These are phyloP conservation scores for Sylvia atricapilla DNA, from an alignment of 2,113 vertebrate species.

Conservation along the genomic window DNA sequence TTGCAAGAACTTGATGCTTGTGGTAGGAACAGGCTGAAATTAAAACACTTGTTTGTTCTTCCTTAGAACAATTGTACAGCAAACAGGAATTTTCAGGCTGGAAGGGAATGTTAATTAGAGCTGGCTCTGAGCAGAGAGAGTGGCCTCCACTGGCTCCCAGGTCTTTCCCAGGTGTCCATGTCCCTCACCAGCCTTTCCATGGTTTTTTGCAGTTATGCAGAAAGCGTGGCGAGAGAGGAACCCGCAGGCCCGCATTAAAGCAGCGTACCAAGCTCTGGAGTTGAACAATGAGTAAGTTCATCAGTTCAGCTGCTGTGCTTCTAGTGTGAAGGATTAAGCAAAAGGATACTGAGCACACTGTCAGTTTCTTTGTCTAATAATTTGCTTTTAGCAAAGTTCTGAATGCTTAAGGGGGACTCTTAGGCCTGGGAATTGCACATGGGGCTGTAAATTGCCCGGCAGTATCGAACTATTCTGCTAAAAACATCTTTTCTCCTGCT, in stretches of 20 bases:
- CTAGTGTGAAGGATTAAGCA: background rate
- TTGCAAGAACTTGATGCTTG: background rate
- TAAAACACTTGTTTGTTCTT: background rate
- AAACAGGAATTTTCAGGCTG: background rate
- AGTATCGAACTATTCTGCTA: background rate
- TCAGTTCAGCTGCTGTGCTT: background rate
- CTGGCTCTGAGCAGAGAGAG: background rate
- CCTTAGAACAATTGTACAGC: rapidly evolving
- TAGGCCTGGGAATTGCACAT: background rate
- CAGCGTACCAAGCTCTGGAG: slow-evolving; percentile 94
- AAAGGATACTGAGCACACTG: background rate
- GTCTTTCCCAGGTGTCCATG: background rate
- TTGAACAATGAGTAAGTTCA: slow-evolving; percentile 94
- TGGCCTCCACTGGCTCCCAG: background rate
- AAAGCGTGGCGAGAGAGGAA: slow-evolving; percentile 98
- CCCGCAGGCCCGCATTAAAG: slow-evolving; percentile 93
- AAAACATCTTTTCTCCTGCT: background rate
- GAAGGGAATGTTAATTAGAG: background rate
- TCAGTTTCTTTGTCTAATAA: background rate
- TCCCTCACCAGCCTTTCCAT: slow-evolving; percentile 24
- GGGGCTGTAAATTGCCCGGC: background rate
- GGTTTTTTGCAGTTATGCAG: slow-evolving; percentile 88
- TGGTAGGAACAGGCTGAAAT: background rate
- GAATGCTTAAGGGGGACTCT: background rate
- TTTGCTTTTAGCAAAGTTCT: background rate